These are phyloP conservation scores for Aphrophora alni DNA, from an alignment of 2,888 invertebrate genomes.

Conservation along the genomic window DNA sequence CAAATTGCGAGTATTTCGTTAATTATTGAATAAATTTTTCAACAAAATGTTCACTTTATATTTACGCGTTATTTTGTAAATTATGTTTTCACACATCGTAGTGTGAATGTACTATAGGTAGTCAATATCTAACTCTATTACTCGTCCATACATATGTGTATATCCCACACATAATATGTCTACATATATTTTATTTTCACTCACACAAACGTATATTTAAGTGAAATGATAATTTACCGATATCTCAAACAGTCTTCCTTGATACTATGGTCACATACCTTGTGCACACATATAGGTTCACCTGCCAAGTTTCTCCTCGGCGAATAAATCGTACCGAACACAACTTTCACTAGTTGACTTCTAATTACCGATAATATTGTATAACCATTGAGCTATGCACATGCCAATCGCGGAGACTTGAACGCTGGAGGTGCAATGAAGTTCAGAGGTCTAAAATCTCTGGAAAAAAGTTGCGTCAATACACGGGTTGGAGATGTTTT, in stretches of 20 bases:
- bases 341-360: conserved; percentile 6
- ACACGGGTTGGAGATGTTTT: not conserved
- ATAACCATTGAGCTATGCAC: conserved; percentile 6
- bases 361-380: conserved; percentile 9
- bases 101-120: no score
- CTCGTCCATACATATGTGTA: no score
- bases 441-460: not conserved
- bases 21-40: no score
- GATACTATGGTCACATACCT: not conserved
- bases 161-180: no score
- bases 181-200: no score
- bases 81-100: no score
- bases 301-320: not conserved
- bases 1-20: no score
- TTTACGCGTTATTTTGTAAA: no score
- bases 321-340: not conserved
- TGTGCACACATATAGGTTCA: conserved; percentile 1
- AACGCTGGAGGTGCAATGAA: not conserved
- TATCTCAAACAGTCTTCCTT: conserved; percentile 2
- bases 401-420: not conserved
- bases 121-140: no score
- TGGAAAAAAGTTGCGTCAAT: not conserved
- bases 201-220: no score
- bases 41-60: no score
- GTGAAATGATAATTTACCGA: no score